These are phyloP conservation scores for Galerucella calmariensis DNA, from an alignment of 2,888 invertebrate species.

Conservation along the genomic window DNA sequence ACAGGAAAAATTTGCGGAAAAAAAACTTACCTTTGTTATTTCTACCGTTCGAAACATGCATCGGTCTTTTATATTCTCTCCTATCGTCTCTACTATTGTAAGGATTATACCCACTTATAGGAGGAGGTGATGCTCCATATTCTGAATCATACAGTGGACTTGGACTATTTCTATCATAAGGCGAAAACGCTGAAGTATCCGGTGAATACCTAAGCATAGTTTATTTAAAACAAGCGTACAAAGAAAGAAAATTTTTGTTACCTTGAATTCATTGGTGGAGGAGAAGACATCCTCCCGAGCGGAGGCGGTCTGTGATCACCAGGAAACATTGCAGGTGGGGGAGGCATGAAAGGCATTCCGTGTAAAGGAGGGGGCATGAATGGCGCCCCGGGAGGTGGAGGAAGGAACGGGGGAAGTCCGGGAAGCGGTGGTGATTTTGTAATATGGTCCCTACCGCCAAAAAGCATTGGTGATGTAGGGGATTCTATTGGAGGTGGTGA, in stretches of 20 bases:
- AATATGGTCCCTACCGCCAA: constrained; percentile 60
- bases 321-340: constrained; percentile 63
- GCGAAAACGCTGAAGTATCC: constrained; percentile 61
- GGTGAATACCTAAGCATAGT: constrained; percentile 67
- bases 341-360: constrained; percentile 65
- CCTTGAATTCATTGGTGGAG: constrained; percentile 61
- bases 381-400: constrained; percentile 75
- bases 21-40: constrained; percentile 55
- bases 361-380: constrained; percentile 70
- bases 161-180: constrained; percentile 73
- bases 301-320: constrained; percentile 70
- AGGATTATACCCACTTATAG: constrained; percentile 65
- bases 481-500: constrained; percentile 66
- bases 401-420: constrained; percentile 71
- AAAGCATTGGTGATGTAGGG: constrained; percentile 64
- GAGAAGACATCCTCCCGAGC: constrained; percentile 69
- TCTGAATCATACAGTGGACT: constrained; percentile 71
- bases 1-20: no score
- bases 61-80: constrained; percentile 60
- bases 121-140: constrained; percentile 73
- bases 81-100: constrained; percentile 56
- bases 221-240: constrained; percentile 53
- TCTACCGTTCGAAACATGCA: constrained; percentile 55
- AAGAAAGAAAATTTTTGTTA: constrained; percentile 56
- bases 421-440: constrained; percentile 66